Percentiles rank a stretch among this genome's conserved stretches.
Evolutionary conservation across 2,888 invertebrate genomes (phyloP).

Genomic region (Anorthoa munda): DNA sequence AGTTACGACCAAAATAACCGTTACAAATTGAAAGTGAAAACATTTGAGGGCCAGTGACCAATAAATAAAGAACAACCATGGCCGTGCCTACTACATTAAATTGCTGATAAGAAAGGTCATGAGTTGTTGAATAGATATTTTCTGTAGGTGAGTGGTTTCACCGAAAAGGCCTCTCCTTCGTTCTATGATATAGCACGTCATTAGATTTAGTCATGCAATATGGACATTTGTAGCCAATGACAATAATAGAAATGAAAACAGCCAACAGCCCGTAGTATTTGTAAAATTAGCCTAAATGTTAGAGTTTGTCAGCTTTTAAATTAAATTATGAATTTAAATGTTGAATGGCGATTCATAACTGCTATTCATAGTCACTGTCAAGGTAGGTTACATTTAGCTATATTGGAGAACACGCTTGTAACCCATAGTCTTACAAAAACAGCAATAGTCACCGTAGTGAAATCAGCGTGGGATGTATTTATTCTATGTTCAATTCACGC

Average conservation of each 20-base stretch:
- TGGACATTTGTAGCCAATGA: not conserved
- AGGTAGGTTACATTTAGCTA: no score
- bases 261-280: no score
- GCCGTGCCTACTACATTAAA: not conserved
- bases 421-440: no score
- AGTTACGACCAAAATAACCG: not conserved
- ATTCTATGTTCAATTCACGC: not conserved
- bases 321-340: no score
- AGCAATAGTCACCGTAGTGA: no score
- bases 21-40: conserved; percentile 50
- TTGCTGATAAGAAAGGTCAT: conserved; percentile 2
- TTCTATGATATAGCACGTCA: not conserved
- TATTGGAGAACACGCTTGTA: no score
- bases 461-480: no score
- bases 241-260: no score
- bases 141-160: not conserved
- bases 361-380: no score
- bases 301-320: no score
- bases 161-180: not conserved
- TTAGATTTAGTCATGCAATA: not conserved
- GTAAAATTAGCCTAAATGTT: no score
- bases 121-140: not conserved
- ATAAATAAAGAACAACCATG: conserved; percentile 22
- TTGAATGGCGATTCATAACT: no score
- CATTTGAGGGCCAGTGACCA: not conserved